phyloP scores from a whole-genome alignment of 2,888 invertebrate species.

The Laspeyria flexula region DNA sequence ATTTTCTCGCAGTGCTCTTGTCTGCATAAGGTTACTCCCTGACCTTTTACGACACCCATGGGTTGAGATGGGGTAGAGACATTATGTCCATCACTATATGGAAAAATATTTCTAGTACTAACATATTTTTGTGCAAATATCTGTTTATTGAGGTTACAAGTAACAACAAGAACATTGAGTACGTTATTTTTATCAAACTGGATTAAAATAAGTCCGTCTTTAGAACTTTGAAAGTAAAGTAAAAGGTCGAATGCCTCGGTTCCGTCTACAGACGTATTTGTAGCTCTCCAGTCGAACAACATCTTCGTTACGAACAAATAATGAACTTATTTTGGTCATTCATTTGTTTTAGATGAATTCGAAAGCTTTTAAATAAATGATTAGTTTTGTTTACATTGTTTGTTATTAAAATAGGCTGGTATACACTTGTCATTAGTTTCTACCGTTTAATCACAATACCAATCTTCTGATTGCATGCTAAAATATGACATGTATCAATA shows the following conservation, averaged over 20 bases:
- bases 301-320: conserved; percentile 23
- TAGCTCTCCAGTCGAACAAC: conserved; percentile 14
- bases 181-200: conserved; percentile 17
- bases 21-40: too few relatives aligned
- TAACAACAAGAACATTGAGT: conserved; percentile 3
- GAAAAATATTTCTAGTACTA: too few relatives aligned
- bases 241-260: conserved; percentile 12
- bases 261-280: conserved; percentile 17
- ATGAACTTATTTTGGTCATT: conserved; percentile 19
- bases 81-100: too few relatives aligned
- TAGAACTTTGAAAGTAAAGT: conserved; percentile 20
- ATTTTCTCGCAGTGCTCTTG: too few relatives aligned
- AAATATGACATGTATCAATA: too few relatives aligned
- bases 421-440: too few relatives aligned
- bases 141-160: neutral
- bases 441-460: too few relatives aligned
- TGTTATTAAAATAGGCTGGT: neutral
- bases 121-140: neutral
- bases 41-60: too few relatives aligned
- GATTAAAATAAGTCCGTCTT: conserved; percentile 13
- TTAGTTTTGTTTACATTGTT: neutral
- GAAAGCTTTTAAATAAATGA: neutral
- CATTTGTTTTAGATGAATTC: conserved; percentile 1
- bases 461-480: too few relatives aligned
- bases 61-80: too few relatives aligned